These are phyloP conservation scores for Tetramorium bicarinatum DNA, from an alignment of 2,888 invertebrate species.

Conservation along the genomic window DNA sequence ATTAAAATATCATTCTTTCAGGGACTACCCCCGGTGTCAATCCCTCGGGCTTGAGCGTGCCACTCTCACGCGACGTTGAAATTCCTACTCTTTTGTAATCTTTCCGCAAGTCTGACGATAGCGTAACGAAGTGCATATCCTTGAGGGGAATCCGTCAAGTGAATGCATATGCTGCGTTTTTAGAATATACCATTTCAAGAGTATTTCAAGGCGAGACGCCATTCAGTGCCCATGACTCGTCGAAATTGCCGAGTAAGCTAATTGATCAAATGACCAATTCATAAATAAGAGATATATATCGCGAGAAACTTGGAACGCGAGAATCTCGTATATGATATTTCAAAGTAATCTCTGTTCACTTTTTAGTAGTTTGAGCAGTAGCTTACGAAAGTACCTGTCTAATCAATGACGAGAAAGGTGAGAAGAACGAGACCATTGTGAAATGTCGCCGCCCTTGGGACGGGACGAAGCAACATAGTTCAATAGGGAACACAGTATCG, in stretches of 20 bases:
- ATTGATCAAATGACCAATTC: neutral
- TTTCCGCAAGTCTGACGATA: slow-evolving; percentile 47
- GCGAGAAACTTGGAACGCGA: too few relatives aligned
- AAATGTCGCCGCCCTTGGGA: slow-evolving; percentile 60
- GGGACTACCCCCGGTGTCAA: slow-evolving; percentile 42
- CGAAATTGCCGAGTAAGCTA: neutral
- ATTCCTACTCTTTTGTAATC: slow-evolving; percentile 54
- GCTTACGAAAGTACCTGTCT: slow-evolving; percentile 35
- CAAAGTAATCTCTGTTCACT: neutral
- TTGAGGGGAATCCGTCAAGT: slow-evolving; percentile 42
- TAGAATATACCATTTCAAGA: slow-evolving; percentile 3
- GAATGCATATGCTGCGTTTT: slow-evolving; percentile 22
- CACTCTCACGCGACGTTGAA: slow-evolving; percentile 37
- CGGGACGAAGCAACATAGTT: slow-evolving; percentile 29
- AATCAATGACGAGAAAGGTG: slow-evolving; percentile 61
- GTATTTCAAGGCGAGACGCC: neutral
- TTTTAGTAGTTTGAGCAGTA: neutral
- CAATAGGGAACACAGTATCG: slow-evolving; percentile 74
- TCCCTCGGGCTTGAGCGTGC: slow-evolving; percentile 44
- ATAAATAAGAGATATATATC: neutral
- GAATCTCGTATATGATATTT: neutral
- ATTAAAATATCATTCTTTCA: slow-evolving; percentile 80
- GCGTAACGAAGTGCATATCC: slow-evolving; percentile 62
- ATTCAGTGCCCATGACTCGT: neutral
- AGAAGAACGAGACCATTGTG: slow-evolving; percentile 68